Conservation (phyloP, 1,140 invertebrate species). For the Drosophila pseudoobscura region DNA sequence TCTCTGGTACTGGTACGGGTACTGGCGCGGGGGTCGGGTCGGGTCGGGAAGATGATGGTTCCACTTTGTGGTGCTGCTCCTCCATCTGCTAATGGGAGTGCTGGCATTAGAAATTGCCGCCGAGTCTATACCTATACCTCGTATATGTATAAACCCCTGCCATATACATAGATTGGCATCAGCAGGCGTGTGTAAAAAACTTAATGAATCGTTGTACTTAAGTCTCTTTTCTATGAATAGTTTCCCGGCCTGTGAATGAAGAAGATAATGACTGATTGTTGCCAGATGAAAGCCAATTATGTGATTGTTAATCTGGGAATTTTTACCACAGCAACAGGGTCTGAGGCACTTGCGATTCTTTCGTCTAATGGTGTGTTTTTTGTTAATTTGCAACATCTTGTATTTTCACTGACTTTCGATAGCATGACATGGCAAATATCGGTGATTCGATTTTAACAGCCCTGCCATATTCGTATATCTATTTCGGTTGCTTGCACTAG, state of each 20-base stretch:
- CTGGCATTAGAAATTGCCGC: conserved; percentile 21
- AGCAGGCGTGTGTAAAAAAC: conserved; percentile 27
- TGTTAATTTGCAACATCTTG: too few relatives aligned
- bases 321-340: background rate
- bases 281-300: conserved; percentile 34
- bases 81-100: conserved; percentile 11
- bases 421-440: conserved; percentile 54
- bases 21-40: too few relatives aligned
- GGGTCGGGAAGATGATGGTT: too few relatives aligned
- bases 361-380: background rate
- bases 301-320: conserved; percentile 39
- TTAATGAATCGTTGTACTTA: conserved; percentile 20
- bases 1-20: conserved; percentile 2
- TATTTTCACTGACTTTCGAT: conserved; percentile 57
- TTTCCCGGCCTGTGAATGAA: conserved; percentile 32
- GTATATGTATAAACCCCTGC: too few relatives aligned
- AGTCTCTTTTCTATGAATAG: conserved; percentile 23
- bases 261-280: conserved; percentile 36
- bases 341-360: conserved; percentile 12
- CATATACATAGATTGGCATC: conserved; percentile 18
- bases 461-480: conserved; percentile 19
- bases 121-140: background rate
- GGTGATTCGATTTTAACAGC: conserved; percentile 35
- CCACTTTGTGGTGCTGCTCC: background rate
- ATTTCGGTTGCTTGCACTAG: conserved; percentile 21